A percentile compares a stretch with the other conserved stretches of the same genome.
phyloP scores from a whole-genome alignment of 2,113 vertebrate genomes.

The Coracopsis vasa region DNA sequence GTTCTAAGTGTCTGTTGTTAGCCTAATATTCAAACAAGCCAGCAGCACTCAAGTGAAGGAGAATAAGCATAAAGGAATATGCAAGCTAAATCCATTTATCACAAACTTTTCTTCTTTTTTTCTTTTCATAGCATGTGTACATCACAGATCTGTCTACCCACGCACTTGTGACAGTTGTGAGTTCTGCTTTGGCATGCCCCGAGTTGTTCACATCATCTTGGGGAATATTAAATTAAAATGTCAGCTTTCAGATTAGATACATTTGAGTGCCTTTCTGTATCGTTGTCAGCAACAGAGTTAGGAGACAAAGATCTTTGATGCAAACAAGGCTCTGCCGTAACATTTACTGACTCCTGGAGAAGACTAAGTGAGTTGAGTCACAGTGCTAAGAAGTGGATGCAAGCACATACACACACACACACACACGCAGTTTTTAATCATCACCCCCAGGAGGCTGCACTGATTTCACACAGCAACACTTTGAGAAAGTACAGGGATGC shows the following conservation, averaged over 20 bases:
- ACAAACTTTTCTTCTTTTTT: not conserved
- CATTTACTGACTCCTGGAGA: not conserved
- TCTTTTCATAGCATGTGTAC: not conserved
- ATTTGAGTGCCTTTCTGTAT: not conserved
- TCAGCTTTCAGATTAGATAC: slow-evolving; percentile 14
- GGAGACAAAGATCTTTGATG: not conserved
- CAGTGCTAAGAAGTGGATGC: not conserved
- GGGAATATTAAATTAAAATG: slow-evolving; percentile 30
- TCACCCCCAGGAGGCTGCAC: not conserved
- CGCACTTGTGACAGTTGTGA: not conserved
- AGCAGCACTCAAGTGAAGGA: not conserved
- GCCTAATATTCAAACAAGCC: not conserved
- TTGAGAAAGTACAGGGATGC: not conserved
- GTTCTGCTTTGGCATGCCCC: not conserved
- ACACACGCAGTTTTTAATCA: not conserved
- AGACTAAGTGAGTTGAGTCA: not conserved
- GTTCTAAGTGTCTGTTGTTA: not conserved
- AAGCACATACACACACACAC: accelerated
- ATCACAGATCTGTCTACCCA: not conserved
- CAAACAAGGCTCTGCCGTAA: not conserved
- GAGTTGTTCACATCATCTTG: not conserved
- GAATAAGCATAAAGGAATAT: not conserved
- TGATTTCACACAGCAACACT: slow-evolving; percentile 4
- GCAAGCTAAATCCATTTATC: not conserved
- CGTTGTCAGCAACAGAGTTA: not conserved